A percentile compares a stretch with the other conserved stretches of the same genome.
phyloP scores from a whole-genome alignment of 2,113 vertebrate genomes.

The Triplophysa siluroides region DNA sequence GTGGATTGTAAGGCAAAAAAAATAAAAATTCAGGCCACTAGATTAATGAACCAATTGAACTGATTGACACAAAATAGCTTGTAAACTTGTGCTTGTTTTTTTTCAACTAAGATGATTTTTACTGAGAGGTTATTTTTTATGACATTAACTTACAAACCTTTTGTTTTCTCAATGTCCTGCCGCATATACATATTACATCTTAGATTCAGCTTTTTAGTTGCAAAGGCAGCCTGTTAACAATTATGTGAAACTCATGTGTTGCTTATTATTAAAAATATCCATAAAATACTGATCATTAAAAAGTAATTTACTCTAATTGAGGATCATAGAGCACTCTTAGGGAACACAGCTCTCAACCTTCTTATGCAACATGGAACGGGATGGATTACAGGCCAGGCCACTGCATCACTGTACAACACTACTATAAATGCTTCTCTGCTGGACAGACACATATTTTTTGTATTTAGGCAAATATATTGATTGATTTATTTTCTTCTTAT shows the following conservation, averaged over 20 bases:
- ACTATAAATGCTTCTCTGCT: background rate
- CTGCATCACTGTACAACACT: background rate
- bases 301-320: background rate
- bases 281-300: background rate
- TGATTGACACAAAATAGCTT: too few relatives aligned
- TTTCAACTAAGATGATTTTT: too few relatives aligned
- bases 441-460: constrained; percentile 18
- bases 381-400: background rate
- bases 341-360: background rate
- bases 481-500: background rate
- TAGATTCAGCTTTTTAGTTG: too few relatives aligned
- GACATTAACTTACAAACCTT: too few relatives aligned
- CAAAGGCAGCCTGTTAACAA: too few relatives aligned
- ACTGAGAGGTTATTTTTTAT: too few relatives aligned
- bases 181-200: too few relatives aligned
- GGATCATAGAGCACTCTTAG: background rate
- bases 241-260: too few relatives aligned
- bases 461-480: constrained; percentile 11
- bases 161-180: too few relatives aligned
- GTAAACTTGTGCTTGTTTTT: too few relatives aligned
- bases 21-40: background rate
- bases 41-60: too few relatives aligned
- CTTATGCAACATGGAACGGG: background rate
- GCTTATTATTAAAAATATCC: background rate
- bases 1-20: background rate